Evolutionary conservation across 2,113 vertebrate genomes (phyloP).

Genomic region (Recurvirostra avosetta): DNA sequence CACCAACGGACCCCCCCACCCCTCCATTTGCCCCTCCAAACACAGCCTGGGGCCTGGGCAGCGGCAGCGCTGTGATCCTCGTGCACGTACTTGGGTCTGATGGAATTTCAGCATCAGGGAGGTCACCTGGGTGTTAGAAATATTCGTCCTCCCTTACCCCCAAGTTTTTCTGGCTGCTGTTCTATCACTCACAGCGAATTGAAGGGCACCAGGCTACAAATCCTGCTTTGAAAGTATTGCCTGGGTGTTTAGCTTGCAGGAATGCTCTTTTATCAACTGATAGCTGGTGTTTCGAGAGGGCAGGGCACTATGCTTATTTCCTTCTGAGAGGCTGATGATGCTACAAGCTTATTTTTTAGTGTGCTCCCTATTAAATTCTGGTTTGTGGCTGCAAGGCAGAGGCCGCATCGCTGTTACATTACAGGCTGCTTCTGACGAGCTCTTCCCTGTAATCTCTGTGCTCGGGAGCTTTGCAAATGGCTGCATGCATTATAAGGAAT

Average conservation of each 20-base stretch:
- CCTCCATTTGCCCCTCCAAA: neutral
- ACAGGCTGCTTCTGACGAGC: neutral
- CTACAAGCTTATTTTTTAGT: neutral
- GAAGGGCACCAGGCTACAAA: neutral
- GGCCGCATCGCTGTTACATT: neutral
- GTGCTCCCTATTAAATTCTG: neutral
- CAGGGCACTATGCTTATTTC: neutral
- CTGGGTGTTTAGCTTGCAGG: neutral
- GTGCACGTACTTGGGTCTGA: neutral
- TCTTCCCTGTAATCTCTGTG: neutral
- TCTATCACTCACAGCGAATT: neutral
- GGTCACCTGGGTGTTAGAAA: neutral
- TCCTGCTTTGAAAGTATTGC: constrained; percentile 12
- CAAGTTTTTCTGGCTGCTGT: neutral
- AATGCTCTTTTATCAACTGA: neutral
- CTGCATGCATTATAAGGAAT: neutral
- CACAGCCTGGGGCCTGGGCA: neutral
- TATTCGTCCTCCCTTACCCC: neutral
- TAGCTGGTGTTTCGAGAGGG: neutral
- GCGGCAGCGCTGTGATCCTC: neutral
- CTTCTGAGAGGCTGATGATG: neutral
- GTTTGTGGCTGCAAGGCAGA: neutral
- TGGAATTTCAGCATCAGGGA: neutral
- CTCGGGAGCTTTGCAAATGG: neutral
- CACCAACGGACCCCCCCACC: neutral